Evolutionary conservation across 1,140 invertebrate genomes (phyloP), one percentile per base, ranked within the genome.

Genomic region (Temnothorax longispinosus): DNA sequence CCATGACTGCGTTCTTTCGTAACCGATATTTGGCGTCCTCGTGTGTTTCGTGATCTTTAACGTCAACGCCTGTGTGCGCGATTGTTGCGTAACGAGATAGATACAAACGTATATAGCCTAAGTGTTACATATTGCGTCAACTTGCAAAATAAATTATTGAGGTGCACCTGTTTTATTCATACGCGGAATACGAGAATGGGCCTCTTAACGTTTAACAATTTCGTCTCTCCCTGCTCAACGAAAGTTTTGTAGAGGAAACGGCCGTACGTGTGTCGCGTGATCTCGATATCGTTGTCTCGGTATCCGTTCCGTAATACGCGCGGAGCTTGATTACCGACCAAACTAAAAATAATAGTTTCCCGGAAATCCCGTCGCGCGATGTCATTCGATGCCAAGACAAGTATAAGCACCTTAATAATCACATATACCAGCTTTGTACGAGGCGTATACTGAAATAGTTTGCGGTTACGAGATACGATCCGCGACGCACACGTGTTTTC

Each of bases 271-370:
- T 35, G 35, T 82, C 27, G 52, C 52, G 27, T 82, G 69, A 60
- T 74, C 54, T 21, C 38, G 80, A 21, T 69, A 58, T 60, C 27
- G 54, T 15, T 69, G 64, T 6, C 50, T 67, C 54, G n/a, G 27
- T 38, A 62, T 38, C 35, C 13, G 50, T 13, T 60, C n/a, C 38
- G 13, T 15, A 27, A 27, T 69, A 58, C 50, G 11, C 38, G 27
- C 27, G 1, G 27, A 15, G 54, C 27, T 41, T 90, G 62, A 85
- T 85, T 90, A 69, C 41, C 52, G 58, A 80, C 62, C 18, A 18
- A 88, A 90, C 82, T 81, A 87, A 88, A 88, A 90, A 90, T 90
- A 90, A 90, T 88, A 80, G 65, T 8, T 85, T 91, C 88, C 74
- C 62, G 85, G 88, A 86, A 52, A 77, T 69, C 32, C 35, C 60